Percentiles rank a stretch among this genome's conserved stretches.
Evolutionary conservation across 30 jellyfish, hydroid and myxozoan species (phyloP).

Genomic region (Nemopilema nomurai): DNA sequence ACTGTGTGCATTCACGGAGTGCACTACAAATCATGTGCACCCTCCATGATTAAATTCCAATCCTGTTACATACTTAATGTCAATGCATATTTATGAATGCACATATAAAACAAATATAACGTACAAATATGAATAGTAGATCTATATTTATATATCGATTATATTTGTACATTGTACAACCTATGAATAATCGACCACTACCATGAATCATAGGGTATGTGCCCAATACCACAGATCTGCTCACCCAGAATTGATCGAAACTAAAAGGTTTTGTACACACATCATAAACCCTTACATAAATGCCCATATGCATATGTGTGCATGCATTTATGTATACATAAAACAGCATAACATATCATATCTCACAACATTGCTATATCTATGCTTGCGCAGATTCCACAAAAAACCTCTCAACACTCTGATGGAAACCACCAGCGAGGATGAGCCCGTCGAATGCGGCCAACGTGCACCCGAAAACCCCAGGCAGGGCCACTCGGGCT

Average conservation of each 20-base stretch:
- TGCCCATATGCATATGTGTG: not conserved
- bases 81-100: not conserved
- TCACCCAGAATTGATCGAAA: not conserved
- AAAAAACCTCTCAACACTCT: not conserved
- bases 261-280: not conserved
- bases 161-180: not conserved
- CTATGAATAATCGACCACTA: not conserved
- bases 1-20: no score
- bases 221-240: not conserved
- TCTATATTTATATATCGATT: not conserved
- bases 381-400: not conserved
- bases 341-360: not conserved
- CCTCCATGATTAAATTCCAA: no score
- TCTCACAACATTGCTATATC: not conserved
- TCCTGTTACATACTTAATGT: no score
- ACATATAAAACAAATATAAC: not conserved
- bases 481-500: not conserved
- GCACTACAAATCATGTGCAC: no score
- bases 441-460: not conserved
- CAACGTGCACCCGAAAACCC: not conserved
- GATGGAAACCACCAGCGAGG: not conserved
- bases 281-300: not conserved
- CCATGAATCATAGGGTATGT: not conserved
- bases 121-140: not conserved
- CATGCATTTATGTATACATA: not conserved